These are phyloP conservation scores for Lepisosteus osseus DNA, from an alignment of 2,113 vertebrate species.

Conservation along the genomic window DNA sequence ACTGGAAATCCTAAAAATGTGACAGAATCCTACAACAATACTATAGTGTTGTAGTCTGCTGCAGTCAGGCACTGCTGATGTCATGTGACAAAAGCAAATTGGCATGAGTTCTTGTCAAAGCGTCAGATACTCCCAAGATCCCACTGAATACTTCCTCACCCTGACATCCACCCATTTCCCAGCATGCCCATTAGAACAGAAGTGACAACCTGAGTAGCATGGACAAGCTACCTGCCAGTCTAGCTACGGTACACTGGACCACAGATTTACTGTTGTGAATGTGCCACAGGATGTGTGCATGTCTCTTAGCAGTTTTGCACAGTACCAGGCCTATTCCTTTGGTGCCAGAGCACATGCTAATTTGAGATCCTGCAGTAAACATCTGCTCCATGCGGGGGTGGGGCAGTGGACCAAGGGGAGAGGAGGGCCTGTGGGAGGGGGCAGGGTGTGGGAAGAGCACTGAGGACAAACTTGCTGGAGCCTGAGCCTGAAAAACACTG, in stretches of 20 bases:
- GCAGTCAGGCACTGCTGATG: background rate
- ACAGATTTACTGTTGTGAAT: too few species aligned
- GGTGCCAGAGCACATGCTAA: slow-evolving; percentile 39
- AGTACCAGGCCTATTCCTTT: too few species aligned
- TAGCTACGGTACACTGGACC: too few species aligned
- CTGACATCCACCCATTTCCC: slow-evolving; percentile 18
- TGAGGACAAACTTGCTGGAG: slow-evolving; percentile 39
- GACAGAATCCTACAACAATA: too few species aligned
- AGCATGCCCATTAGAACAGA: background rate
- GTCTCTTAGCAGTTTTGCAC: too few species aligned
- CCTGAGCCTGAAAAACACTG: slow-evolving; percentile 57
- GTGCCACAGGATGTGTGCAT: too few species aligned
- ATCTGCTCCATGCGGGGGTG: slow-evolving; percentile 36
- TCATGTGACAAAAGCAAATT: slow-evolving; percentile 2
- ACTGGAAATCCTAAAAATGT: too few species aligned
- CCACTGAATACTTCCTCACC: slow-evolving; percentile 10
- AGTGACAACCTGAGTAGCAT: too few species aligned
- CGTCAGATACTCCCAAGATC: slow-evolving; percentile 24
- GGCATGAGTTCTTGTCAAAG: slow-evolving; percentile 1
- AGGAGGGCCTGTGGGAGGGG: background rate
- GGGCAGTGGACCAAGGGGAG: slow-evolving; percentile 41
- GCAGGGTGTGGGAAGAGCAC: slow-evolving; percentile 21
- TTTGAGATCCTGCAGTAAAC: slow-evolving; percentile 49
- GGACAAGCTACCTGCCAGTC: too few species aligned
- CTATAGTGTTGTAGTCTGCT: background rate